These are phyloP conservation scores for Tortrix viridana DNA, from an alignment of 2,888 invertebrate genomes.

Conservation along the genomic window DNA sequence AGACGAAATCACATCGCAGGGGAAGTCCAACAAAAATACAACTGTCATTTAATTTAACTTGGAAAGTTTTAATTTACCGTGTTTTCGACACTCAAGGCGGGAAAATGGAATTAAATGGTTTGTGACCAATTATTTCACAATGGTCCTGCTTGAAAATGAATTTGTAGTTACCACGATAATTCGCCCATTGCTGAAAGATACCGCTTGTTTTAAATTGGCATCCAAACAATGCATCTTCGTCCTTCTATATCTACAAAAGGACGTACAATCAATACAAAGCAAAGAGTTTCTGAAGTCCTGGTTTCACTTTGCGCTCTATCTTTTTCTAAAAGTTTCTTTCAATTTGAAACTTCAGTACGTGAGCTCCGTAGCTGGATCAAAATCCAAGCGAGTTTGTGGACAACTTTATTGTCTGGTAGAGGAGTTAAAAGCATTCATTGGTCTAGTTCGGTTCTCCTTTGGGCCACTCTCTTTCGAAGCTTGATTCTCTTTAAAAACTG, in stretches of 20 bases:
- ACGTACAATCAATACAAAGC: constrained; percentile 3
- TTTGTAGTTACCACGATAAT: background rate
- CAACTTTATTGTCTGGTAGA: background rate
- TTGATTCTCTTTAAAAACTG: no score
- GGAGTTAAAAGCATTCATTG: background rate
- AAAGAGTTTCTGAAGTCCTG: constrained; percentile 13
- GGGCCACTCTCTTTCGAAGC: no score
- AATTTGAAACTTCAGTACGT: constrained; percentile 25
- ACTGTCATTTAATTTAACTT: no score
- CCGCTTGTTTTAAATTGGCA: background rate
- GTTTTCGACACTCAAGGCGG: no score
- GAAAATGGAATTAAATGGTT: no score
- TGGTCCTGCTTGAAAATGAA: background rate
- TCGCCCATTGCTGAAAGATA: no score
- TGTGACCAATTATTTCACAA: background rate
- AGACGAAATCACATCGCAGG: no score
- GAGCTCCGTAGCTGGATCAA: constrained; percentile 7
- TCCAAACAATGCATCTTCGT: background rate
- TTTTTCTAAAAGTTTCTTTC: constrained; percentile 31
- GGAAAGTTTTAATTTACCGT: no score
- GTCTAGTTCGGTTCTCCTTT: no score
- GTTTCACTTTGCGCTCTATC: constrained; percentile 14
- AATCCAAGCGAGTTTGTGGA: constrained; percentile 1
- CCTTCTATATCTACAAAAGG: no score
- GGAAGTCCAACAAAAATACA: no score